A percentile compares a stretch with the other conserved stretches of the same genome.
Conservation (phyloP, 2,113 vertebrate genomes). For the Cheirogaleus medius region DNA sequence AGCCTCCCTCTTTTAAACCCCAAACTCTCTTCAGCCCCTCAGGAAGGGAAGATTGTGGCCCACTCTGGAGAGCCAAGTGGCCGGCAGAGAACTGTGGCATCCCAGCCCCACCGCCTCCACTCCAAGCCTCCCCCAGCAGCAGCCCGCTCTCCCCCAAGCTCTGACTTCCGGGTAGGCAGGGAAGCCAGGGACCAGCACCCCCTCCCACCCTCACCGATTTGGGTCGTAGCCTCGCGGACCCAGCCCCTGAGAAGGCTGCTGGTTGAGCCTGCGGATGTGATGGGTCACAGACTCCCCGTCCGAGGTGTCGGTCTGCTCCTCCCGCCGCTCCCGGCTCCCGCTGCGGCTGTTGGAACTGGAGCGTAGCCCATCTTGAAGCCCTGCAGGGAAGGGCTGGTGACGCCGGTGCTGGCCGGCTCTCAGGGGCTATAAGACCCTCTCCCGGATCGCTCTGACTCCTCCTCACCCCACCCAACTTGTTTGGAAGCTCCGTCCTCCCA, state of each 20-base stretch:
- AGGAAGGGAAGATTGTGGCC: neutral
- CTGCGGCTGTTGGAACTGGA: slow-evolving; percentile 93
- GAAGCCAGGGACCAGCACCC: neutral
- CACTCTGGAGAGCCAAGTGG: neutral
- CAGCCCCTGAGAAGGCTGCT: slow-evolving; percentile 86
- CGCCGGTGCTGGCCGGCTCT: neutral
- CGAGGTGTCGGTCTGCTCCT: slow-evolving; percentile 92
- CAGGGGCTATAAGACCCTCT: neutral
- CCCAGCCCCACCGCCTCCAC: neutral
- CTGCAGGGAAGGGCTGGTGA: slow-evolving; percentile 61
- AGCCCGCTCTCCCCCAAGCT: neutral
- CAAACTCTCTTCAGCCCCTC: neutral
- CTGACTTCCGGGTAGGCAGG: neutral
- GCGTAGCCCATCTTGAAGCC: slow-evolving; percentile 87
- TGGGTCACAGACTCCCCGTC: slow-evolving; percentile 91
- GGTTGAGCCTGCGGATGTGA: slow-evolving; percentile 91
- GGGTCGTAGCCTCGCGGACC: slow-evolving; percentile 87
- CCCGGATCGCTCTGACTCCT: neutral
- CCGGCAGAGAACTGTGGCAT: neutral
- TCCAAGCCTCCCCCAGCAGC: neutral
- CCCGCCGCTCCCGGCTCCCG: slow-evolving; percentile 90
- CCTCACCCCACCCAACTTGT: neutral
- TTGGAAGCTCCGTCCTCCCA: neutral
- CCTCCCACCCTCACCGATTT: slow-evolving; percentile 87
- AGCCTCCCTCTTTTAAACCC: neutral